phyloP scores from a whole-genome alignment of 2,113 vertebrate genomes.

The Struthio camelus region DNA sequence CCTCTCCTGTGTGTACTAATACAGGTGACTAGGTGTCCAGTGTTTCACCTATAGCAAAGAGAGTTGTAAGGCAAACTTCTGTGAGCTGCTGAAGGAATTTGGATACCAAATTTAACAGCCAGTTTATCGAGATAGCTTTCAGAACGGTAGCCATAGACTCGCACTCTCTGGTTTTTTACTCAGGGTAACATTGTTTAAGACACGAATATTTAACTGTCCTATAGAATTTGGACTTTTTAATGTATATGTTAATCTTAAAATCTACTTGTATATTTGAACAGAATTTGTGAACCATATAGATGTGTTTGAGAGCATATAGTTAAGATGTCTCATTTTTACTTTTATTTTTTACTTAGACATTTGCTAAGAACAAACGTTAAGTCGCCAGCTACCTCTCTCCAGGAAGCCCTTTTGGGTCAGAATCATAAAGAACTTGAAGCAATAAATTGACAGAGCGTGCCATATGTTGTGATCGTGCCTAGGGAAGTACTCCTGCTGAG shows the following conservation, averaged over 20 bases:
- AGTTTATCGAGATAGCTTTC: background rate
- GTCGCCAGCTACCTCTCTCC: background rate
- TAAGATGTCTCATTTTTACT: background rate
- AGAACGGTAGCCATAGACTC: background rate
- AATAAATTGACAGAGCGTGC: background rate
- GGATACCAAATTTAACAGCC: background rate
- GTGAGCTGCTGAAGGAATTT: background rate
- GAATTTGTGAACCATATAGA: background rate
- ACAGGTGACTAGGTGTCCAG: background rate
- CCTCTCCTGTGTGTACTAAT: background rate
- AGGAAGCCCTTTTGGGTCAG: background rate
- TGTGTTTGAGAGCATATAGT: background rate
- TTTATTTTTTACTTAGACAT: background rate
- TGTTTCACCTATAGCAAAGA: background rate
- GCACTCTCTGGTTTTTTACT: background rate
- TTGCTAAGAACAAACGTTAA: background rate
- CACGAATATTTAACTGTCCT: background rate
- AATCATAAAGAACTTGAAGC: background rate
- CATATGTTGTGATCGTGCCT: background rate
- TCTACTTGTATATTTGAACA: background rate
- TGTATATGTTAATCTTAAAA: background rate
- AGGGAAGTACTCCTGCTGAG: background rate
- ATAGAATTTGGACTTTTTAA: background rate
- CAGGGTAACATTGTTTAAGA: background rate
- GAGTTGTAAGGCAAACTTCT: fast-evolving